Evolutionary conservation across 2,113 vertebrate genomes (phyloP), one percentile per base, ranked within the genome.

Genomic region (Pteronura brasiliensis): DNA sequence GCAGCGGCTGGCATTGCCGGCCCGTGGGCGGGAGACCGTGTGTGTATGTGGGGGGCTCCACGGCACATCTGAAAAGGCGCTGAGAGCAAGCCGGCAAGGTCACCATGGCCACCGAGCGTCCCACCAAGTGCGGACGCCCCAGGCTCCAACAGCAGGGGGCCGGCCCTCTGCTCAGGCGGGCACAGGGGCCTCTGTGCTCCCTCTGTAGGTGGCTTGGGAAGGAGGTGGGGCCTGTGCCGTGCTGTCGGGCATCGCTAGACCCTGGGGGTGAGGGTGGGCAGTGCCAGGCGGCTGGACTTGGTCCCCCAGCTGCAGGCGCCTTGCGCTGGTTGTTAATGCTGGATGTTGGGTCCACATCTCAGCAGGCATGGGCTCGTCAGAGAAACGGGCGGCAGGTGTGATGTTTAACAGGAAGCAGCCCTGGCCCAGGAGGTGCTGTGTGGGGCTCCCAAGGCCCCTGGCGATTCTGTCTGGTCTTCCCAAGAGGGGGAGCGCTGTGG

Each of bases 391-490:
- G 42, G 9, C 17, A 27, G 4, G 17, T 27, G 25, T 18, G 5
- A 9, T 8, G 7, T 12, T 21, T 12, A 61, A 7, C 0, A 3
- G 27, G 25, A 5, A 13, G 49, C 29, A 5, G 36, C 27, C 47
- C 4, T 7, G 29, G n/a, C 7, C 1, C 0, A 39, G 47, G 36
- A 25, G 1, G 4, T 7, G 2, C 18, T 2, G 61, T 1, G 21
- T 4, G 23, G 36, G 34, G 27, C 13, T 31, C 36, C 17, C 39
- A 0, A 52, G 23, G 11, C 14, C 13, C 2, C 4, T 31, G 11
- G 17, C 0, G 3, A 1, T 10, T 18, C 63, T 69, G 21, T 25
- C 13, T 23, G 21, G 39, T 20, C 3, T 1, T 21, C 39, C 15
- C 1, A 10, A 10, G 57, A 7, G 11, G 31, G 42, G 2, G 12